phyloP scores from a whole-genome alignment of 2,888 invertebrate species.

The Priocnemis perturbator region DNA sequence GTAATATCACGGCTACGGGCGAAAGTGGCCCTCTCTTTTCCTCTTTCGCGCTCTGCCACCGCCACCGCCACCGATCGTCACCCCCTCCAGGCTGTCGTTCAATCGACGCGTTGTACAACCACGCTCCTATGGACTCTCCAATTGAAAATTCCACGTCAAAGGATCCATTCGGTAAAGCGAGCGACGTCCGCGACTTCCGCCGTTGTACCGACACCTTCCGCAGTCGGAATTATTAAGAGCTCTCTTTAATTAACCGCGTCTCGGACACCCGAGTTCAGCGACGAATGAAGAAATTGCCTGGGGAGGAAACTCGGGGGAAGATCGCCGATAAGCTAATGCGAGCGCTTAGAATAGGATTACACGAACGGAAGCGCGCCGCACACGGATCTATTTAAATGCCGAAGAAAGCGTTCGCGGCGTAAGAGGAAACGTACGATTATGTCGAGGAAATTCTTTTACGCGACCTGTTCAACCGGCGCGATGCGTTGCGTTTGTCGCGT shows the following conservation, averaged over 20 bases:
- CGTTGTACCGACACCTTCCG: neutral
- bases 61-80: neutral
- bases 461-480: too few species aligned
- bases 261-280: too few species aligned
- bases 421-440: too few species aligned
- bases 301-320: too few species aligned
- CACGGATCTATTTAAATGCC: too few species aligned
- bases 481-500: too few species aligned
- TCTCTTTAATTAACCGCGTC: neutral
- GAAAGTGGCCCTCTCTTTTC: constrained; percentile 22
- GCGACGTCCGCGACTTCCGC: neutral
- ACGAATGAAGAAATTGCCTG: too few species aligned
- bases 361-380: too few species aligned
- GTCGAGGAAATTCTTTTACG: too few species aligned
- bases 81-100: constrained; percentile 13
- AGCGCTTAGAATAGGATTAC: too few species aligned
- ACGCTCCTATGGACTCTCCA: constrained; percentile 53
- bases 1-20: constrained; percentile 63
- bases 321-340: too few species aligned
- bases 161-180: constrained; percentile 47
- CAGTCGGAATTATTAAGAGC: neutral
- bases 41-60: constrained; percentile 27
- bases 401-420: too few species aligned
- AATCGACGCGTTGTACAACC: constrained; percentile 25
- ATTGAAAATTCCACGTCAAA: constrained; percentile 68